Evolutionary conservation across 2,888 invertebrate genomes (phyloP), one percentile per base, ranked within the genome.

Genomic region (Matsumyia berberina): DNA sequence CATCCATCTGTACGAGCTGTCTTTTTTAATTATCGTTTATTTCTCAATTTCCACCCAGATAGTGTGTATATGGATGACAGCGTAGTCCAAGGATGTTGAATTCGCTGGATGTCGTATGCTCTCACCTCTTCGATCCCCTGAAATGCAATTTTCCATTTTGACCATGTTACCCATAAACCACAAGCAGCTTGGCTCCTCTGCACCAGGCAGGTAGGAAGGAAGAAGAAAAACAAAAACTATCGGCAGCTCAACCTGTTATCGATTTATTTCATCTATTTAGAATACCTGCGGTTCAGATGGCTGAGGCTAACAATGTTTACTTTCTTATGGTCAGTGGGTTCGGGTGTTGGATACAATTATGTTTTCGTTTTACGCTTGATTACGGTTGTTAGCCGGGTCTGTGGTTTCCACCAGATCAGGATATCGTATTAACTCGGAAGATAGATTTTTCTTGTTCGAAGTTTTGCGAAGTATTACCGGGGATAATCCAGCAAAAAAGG

Each of bases 231-330:
- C 51, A 60, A 49, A 24, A 33, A 53, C 31, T 60, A 51, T 39
- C 3, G n/a, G 24, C 2, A 24, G 24, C 24, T 24, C 24, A 24
- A 24, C 24, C 19, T 53, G 42, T 39, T 66, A 73, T 72, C 79
- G 79, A 79, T 79, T 79, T 72, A 58, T 66, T 66, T 79, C 31
- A 51, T 44, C 15, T 42, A 66, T 62, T 77, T 37, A 55, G 53
- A 37, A 55, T 46, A 33, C 62, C 57, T 53, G 60, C 44, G 35
- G 19, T 66, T 35, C 29, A 42, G 35, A 39, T 33, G 51, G 19
- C 55, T 64, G 66, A 73, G 79, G 73, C 60, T 79, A 66, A 79
- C 58, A 73, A 42, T 66, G 66, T 79, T 66, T 73, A 79, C 66
- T 44, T 35, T 24, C 46, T 73, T 51, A 33, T 79, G 72, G 73